phyloP scores from a whole-genome alignment of 2,888 invertebrate genomes.

The Rhopalosiphum nymphaeae region DNA sequence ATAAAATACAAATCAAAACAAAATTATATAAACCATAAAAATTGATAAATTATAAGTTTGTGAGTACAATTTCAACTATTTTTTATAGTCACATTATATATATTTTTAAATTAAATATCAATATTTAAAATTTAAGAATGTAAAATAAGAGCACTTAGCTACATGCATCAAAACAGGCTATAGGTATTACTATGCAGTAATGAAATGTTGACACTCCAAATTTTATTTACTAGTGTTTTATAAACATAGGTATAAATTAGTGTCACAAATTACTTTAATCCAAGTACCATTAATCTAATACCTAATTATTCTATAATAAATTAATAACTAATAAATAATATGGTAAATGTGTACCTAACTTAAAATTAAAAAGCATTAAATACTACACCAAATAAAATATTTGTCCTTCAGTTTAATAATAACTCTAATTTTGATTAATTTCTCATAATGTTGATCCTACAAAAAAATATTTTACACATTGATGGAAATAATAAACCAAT shows the following conservation, averaged over 20 bases:
- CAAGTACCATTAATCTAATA: not conserved
- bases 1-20: not conserved
- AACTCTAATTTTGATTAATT: not conserved
- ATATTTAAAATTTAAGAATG: not conserved
- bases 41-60: not conserved
- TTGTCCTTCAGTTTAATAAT: not conserved
- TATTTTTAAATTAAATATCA: not conserved
- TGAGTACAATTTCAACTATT: not conserved
- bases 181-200: not conserved
- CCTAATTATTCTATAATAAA: not conserved
- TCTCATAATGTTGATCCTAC: not conserved
- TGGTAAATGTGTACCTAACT: not conserved
- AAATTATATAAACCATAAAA: not conserved
- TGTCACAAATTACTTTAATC: not conserved
- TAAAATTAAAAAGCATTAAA: not conserved
- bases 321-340: not conserved
- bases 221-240: not conserved
- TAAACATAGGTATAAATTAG: not conserved
- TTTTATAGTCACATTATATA: not conserved
- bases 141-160: not conserved
- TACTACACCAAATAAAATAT: not conserved
- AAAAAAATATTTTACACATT: not conserved
- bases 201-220: not conserved
- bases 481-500: not conserved
- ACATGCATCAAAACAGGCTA: not conserved